A percentile compares a stretch with the other conserved stretches of the same genome.
Evolutionary conservation across 2,888 invertebrate species (phyloP).

Genomic region (Xanthorhoe spadicearia): DNA sequence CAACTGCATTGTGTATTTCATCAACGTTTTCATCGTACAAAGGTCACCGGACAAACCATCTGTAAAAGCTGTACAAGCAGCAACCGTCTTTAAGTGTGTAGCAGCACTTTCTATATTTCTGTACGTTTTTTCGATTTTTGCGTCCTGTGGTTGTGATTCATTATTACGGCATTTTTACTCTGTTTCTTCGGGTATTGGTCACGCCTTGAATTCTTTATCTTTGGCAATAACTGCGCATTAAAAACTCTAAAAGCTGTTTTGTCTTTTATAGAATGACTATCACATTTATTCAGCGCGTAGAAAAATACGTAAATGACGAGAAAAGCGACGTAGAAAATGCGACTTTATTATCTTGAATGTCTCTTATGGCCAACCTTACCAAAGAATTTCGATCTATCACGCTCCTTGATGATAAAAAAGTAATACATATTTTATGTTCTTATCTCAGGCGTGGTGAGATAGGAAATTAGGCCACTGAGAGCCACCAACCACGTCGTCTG

Average conservation of each 20-base stretch:
- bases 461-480: constrained; percentile 36
- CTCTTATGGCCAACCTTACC: constrained; percentile 31
- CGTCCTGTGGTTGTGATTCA: constrained; percentile 38
- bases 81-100: constrained; percentile 39
- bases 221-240: constrained; percentile 24
- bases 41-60: constrained; percentile 55
- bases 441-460: constrained; percentile 33
- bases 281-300: not conserved
- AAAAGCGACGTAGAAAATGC: constrained; percentile 29
- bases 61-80: constrained; percentile 40
- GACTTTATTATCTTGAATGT: constrained; percentile 34
- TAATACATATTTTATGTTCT: constrained; percentile 30
- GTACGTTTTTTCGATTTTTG: constrained; percentile 28
- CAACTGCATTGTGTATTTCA: constrained; percentile 66
- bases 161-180: constrained; percentile 41
- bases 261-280: constrained; percentile 11
- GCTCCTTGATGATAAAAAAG: constrained; percentile 35
- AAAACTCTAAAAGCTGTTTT: constrained; percentile 18
- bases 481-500: constrained; percentile 30
- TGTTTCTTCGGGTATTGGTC: constrained; percentile 27
- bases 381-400: constrained; percentile 41
- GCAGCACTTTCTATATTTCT: constrained; percentile 39
- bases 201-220: constrained; percentile 29
- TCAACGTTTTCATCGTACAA: constrained; percentile 58
- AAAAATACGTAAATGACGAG: constrained; percentile 20